A percentile compares a stretch with the other conserved stretches of the same genome.
These are phyloP conservation scores for Coelogynopora nodosa DNA, from an alignment of 2,888 invertebrate genomes.

Conservation along the genomic window DNA sequence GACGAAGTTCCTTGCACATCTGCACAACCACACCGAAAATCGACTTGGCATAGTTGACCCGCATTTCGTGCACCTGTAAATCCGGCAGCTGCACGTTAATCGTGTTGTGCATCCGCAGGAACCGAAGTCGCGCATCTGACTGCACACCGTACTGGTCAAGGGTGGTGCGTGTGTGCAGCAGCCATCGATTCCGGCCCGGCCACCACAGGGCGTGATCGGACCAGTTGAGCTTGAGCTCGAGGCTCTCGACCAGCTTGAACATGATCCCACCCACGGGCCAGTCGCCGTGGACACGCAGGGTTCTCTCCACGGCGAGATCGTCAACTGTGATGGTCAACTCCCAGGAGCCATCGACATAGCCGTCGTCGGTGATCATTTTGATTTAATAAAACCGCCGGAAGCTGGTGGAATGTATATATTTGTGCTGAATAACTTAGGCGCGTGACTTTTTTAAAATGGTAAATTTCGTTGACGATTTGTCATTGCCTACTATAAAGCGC, in stretches of 20 bases:
- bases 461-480: no score
- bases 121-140: slow-evolving; percentile 84
- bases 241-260: slow-evolving; percentile 85
- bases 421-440: no score
- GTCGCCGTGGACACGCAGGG: slow-evolving; percentile 85
- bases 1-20: slow-evolving; percentile 81
- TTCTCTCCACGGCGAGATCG: slow-evolving; percentile 75
- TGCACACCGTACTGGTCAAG: slow-evolving; percentile 94
- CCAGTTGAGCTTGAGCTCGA: slow-evolving; percentile 70
- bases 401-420: no score
- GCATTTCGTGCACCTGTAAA: slow-evolving; percentile 80
- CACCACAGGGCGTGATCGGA: slow-evolving; percentile 99
- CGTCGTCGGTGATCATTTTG: slow-evolving; percentile 51
- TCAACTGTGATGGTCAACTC: slow-evolving; percentile 66
- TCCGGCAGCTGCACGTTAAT: slow-evolving; percentile 85
- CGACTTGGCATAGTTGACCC: slow-evolving; percentile 89
- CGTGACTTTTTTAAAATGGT: no score
- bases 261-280: slow-evolving; percentile 96
- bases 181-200: slow-evolving; percentile 90
- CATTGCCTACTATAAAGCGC: no score
- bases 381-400: no score
- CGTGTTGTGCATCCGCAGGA: slow-evolving; percentile 94
- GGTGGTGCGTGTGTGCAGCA: slow-evolving; percentile 85
- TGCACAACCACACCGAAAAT: slow-evolving; percentile 88
- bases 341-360: slow-evolving; percentile 79